phyloP scores from a whole-genome alignment of 2,113 vertebrate species.

The Corvus cornix region DNA sequence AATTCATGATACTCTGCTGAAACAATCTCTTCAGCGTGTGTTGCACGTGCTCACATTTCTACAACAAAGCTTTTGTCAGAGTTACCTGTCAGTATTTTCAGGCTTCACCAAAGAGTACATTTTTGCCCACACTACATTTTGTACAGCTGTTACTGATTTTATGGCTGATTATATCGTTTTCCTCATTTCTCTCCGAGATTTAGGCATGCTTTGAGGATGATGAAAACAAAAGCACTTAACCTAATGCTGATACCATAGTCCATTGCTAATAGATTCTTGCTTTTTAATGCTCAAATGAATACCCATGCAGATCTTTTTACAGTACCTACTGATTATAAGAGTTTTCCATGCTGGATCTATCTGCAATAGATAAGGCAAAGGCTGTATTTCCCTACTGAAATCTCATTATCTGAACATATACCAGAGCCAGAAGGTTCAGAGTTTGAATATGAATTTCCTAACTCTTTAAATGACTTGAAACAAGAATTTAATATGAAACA shows the following conservation, averaged over 20 bases:
- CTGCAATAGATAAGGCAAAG: background rate
- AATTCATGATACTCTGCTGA: background rate
- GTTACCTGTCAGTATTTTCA: background rate
- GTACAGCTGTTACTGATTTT: background rate
- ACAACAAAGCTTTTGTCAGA: background rate
- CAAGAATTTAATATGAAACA: background rate
- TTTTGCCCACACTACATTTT: background rate
- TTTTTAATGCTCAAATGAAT: background rate
- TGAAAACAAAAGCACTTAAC: background rate
- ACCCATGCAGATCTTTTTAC: background rate
- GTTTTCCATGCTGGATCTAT: background rate
- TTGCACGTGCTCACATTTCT: background rate
- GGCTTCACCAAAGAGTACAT: background rate
- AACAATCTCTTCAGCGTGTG: background rate
- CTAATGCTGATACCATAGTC: background rate
- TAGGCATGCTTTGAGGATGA: background rate
- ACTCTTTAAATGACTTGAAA: background rate
- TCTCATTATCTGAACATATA: background rate
- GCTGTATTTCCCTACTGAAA: background rate
- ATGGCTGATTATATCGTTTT: background rate
- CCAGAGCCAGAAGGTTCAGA: background rate
- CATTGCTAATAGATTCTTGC: background rate
- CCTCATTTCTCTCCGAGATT: background rate
- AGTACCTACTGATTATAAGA: background rate
- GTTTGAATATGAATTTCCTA: background rate